phyloP scores from a whole-genome alignment of 1,140 invertebrate species.

The Lutraria rhynchaena region DNA sequence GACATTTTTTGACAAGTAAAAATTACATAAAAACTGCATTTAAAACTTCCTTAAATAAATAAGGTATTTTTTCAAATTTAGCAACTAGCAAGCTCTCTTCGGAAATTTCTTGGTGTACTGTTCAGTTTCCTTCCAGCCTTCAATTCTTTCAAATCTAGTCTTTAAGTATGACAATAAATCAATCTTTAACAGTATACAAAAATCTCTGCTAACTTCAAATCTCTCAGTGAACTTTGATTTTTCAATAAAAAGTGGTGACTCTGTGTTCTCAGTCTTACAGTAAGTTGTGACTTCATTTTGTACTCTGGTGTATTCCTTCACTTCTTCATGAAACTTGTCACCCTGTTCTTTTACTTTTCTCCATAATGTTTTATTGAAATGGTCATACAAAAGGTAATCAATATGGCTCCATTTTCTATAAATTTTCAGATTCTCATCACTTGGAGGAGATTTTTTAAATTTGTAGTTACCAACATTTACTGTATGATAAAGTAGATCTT shows the following conservation, averaged over 20 bases:
- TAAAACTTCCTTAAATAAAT: too few species aligned
- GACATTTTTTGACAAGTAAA: too few species aligned
- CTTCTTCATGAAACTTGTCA: constrained; percentile 65
- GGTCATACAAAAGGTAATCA: constrained; percentile 70
- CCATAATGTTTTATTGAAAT: constrained; percentile 74
- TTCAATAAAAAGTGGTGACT: background rate
- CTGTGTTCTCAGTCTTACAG: constrained; percentile 35
- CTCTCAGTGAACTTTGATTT: constrained; percentile 4
- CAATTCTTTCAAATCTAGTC: constrained; percentile 35
- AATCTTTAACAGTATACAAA: constrained; percentile 32
- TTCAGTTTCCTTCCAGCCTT: constrained; percentile 27
- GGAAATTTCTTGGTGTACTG: background rate
- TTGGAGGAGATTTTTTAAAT: constrained; percentile 28
- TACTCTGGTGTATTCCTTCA: constrained; percentile 61
- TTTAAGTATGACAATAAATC: constrained; percentile 41
- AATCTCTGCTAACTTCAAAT: constrained; percentile 24
- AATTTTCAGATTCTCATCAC: constrained; percentile 45
- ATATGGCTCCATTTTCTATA: constrained; percentile 66
- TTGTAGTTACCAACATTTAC: constrained; percentile 59
- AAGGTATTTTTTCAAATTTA: background rate
- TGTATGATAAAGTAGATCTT: constrained; percentile 69
- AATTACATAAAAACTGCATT: too few species aligned
- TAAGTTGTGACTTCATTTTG: constrained; percentile 57
- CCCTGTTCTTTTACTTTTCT: constrained; percentile 62
- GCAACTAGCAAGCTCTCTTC: constrained; percentile 22